These are phyloP conservation scores for Drosophila lini DNA, from an alignment of 1,140 invertebrate genomes.

Conservation along the genomic window DNA sequence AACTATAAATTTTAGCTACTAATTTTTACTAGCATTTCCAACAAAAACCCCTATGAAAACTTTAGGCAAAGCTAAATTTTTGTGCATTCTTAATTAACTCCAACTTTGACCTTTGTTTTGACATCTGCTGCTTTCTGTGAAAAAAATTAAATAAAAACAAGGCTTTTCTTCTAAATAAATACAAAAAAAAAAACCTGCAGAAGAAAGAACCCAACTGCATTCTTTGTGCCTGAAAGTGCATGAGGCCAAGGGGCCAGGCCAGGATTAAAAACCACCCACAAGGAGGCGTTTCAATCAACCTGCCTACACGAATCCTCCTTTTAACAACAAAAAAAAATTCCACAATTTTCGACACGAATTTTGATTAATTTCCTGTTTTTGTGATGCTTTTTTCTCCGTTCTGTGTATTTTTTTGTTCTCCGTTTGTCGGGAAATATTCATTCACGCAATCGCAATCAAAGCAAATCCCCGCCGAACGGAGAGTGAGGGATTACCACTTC, in stretches of 20 bases:
- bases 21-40: neutral
- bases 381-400: conserved; percentile 2
- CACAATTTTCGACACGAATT: conserved; percentile 47
- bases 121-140: conserved; percentile 16
- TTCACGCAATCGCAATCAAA: conserved; percentile 51
- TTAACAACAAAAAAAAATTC: conserved; percentile 5
- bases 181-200: neutral
- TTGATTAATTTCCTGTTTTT: conserved; percentile 58
- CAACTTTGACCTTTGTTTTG: conserved; percentile 23
- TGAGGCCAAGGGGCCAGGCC: neutral
- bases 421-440: conserved; percentile 27
- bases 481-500: conserved; percentile 16
- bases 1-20: neutral
- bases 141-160: conserved; percentile 1
- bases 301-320: conserved; percentile 23
- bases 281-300: conserved; percentile 53
- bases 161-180: neutral
- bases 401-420: conserved; percentile 11
- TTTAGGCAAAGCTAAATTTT: neutral
- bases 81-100: neutral
- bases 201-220: conserved; percentile 9
- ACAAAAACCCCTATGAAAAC: neutral
- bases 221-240: conserved; percentile 41
- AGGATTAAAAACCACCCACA: conserved; percentile 59
- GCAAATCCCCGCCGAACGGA: conserved; percentile 22